Conservation (phyloP, 2,113 vertebrate genomes). For the Podarcis muralis region DNA sequence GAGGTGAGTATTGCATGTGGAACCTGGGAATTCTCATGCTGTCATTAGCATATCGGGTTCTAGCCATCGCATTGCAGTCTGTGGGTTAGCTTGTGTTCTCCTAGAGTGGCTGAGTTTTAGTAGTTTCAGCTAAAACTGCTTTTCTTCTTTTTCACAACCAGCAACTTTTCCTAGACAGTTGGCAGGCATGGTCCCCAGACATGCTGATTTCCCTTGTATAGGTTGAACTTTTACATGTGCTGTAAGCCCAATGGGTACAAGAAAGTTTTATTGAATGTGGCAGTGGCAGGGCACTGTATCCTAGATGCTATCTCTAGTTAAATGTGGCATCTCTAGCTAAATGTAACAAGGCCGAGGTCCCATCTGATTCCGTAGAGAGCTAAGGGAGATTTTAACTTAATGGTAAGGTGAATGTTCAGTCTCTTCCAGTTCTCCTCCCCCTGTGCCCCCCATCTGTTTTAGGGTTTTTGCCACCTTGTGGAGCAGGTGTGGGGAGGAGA, state of each 20-base stretch:
- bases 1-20: constrained; percentile 77
- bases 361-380: neutral
- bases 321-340: neutral
- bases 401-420: too few species aligned
- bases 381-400: too few species aligned
- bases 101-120: neutral
- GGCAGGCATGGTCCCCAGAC: neutral
- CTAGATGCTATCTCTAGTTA: neutral
- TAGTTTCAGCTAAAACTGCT: neutral
- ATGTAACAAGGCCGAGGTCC: neutral
- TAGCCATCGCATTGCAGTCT: neutral
- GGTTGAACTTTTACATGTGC: neutral
- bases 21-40: neutral
- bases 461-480: too few species aligned
- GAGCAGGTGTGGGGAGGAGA: too few species aligned
- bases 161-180: neutral
- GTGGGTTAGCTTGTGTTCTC: constrained; percentile 8
- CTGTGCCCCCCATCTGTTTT: too few species aligned
- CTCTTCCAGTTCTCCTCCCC: too few species aligned
- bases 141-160: neutral
- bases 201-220: neutral
- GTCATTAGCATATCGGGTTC: neutral
- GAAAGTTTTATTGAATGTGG: constrained; percentile 6
- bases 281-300: neutral
- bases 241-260: neutral